Evolutionary conservation across 2,888 invertebrate genomes (phyloP).

Genomic region (Stramonita haemastoma): DNA sequence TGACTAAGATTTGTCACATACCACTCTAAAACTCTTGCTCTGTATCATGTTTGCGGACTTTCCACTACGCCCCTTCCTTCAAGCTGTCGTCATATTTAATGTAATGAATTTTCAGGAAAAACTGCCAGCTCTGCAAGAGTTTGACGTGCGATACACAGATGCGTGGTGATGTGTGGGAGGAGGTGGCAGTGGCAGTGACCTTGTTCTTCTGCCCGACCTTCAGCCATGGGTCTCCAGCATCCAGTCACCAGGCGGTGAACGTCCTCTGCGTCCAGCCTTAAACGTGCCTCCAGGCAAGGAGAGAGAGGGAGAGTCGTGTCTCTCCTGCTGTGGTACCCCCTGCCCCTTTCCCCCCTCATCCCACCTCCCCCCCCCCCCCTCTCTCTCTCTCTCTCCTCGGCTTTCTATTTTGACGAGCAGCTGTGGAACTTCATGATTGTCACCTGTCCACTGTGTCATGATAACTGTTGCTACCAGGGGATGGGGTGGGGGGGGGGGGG

Average conservation of each 20-base stretch:
- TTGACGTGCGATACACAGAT: constrained; percentile 89
- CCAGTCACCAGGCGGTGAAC: neutral
- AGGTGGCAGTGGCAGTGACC: too few species aligned
- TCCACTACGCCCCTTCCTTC: too few species aligned
- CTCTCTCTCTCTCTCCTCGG: neutral
- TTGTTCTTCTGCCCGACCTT: neutral
- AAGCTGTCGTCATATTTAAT: too few species aligned
- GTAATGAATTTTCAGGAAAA: constrained; percentile 79
- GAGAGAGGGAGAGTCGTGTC: neutral
- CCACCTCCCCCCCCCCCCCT: too few species aligned
- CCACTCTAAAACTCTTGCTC: too few species aligned
- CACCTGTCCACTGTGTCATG: neutral
- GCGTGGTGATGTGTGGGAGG: constrained; percentile 82
- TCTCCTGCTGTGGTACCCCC: neutral
- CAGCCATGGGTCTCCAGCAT: too few species aligned
- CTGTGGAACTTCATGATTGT: neutral
- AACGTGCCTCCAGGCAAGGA: constrained; percentile 37
- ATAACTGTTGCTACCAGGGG: too few species aligned
- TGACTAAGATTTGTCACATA: too few species aligned
- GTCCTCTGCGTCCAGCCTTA: constrained; percentile 29
- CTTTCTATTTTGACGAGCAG: neutral
- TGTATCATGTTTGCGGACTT: too few species aligned
- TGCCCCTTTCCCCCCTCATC: neutral
- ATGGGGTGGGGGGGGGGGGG: neutral
- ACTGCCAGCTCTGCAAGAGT: constrained; percentile 87